A percentile compares a stretch with the other conserved stretches of the same genome.
These are phyloP conservation scores for Leptinotarsa haldemani DNA, from an alignment of 2,888 invertebrate species.

Conservation along the genomic window DNA sequence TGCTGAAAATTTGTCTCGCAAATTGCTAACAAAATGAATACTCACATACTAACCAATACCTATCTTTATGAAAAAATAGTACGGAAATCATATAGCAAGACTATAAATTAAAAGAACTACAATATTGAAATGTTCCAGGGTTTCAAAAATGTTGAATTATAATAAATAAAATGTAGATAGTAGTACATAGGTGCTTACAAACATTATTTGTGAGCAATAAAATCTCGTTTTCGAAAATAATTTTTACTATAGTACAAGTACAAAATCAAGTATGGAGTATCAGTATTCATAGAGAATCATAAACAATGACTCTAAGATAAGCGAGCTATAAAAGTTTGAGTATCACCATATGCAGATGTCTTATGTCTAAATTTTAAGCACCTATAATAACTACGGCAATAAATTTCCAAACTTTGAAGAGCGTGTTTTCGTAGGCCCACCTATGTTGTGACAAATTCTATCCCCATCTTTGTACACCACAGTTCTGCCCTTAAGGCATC, in stretches of 20 bases:
- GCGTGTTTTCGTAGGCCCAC: conserved; percentile 40
- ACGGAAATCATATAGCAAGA: too few relatives aligned
- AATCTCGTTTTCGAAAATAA: too few relatives aligned
- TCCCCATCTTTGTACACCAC: conserved; percentile 40
- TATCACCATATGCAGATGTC: conserved; percentile 22
- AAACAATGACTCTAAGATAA: background rate
- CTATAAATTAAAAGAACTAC: too few relatives aligned
- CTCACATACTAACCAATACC: too few relatives aligned
- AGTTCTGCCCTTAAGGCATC: conserved; percentile 34
- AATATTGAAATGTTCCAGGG: too few relatives aligned
- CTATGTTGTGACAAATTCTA: conserved; percentile 50
- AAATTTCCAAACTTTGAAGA: conserved; percentile 26
- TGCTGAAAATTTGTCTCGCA: too few relatives aligned
- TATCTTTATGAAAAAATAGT: too few relatives aligned
- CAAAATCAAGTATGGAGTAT: background rate
- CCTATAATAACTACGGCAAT: conserved; percentile 37
- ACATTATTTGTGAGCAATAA: too few relatives aligned
- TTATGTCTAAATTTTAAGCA: conserved; percentile 27
- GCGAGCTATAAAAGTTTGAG: conserved; percentile 20
- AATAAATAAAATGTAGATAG: too few relatives aligned
- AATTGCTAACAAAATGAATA: too few relatives aligned
- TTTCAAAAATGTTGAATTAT: too few relatives aligned
- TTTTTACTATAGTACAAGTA: background rate
- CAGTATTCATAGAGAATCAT: background rate
- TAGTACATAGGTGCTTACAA: too few relatives aligned